These are phyloP conservation scores for Dicaeum eximium DNA, from an alignment of 2,113 vertebrate genomes.

Conservation along the genomic window DNA sequence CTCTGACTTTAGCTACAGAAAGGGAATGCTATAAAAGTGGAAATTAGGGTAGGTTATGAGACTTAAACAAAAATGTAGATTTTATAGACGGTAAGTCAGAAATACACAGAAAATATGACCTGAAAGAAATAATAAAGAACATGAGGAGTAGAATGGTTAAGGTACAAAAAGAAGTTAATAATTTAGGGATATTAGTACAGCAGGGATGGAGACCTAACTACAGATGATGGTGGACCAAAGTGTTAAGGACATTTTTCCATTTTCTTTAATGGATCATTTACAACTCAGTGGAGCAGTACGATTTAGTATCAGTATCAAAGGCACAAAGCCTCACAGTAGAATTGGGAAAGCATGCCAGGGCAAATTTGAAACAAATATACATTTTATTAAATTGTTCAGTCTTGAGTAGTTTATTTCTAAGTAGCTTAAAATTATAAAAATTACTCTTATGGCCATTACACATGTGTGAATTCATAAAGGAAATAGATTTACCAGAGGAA, in stretches of 20 bases:
- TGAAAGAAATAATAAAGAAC: not conserved
- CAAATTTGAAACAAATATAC: not conserved
- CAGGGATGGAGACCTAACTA: not conserved
- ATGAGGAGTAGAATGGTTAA: not conserved
- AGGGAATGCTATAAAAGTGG: not conserved
- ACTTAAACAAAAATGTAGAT: not conserved
- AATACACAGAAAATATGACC: not conserved
- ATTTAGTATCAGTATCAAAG: not conserved
- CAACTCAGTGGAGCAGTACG: not conserved
- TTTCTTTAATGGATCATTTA: not conserved
- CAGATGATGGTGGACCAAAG: not conserved
- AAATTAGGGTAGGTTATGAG: not conserved
- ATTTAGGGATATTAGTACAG: not conserved
- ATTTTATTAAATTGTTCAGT: not conserved
- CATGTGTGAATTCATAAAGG: not conserved
- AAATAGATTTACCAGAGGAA: not conserved
- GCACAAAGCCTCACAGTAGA: not conserved
- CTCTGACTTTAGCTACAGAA: not conserved
- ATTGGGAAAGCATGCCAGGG: not conserved
- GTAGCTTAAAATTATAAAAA: not conserved
- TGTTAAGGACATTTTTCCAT: not conserved
- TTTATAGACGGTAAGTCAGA: not conserved
- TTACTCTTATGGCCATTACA: not conserved
- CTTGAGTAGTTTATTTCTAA: not conserved
- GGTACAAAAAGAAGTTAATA: not conserved